Base-by-base conservation (phyloP, 1,140 invertebrate genomes). In the Chironomus striatipennis region DNA sequence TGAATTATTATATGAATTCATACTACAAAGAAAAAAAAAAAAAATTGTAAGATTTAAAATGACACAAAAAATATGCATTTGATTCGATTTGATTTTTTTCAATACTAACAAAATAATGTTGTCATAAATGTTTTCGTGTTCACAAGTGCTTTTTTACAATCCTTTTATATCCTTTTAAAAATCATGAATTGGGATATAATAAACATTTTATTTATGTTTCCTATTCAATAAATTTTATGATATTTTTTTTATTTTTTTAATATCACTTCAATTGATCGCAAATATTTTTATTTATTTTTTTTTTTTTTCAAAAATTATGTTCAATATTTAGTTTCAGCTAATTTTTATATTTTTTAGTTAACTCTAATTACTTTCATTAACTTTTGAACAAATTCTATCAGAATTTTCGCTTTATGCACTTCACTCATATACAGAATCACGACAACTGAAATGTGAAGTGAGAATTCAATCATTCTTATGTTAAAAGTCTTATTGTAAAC, bases 151-250 rank as follows among this genome's bases (percentile, higher is more conserved):
- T 67, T 17, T 67, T 17, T 67, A 18, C 18, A 70, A 18, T 70
- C 9, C 9, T 70, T 18, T 70, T 57, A 12, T 12, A 2, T 57
- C 47, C 7, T 70, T 70, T 70, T 18, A 20, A 18, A 70, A 9
- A 21, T 70, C 65, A 21, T 70, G 65, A 70, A 70, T 70, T 70
- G 65, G 3, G 65, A 70, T 70, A 70, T 21, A 70, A 70, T 70
- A 70, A 17, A 70, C 65, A 70, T 70, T 70, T 70, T 70, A 20
- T 20, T n/a, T n/a, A n/a, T n/a, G 7, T 20, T n/a, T 7, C 18
- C 7, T 2, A 57, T 70, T 70, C 20, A 10, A 20, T 21, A 21
- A 20, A 6, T 70, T 70, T n/a, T n/a, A n/a, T n/a, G n/a, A n/a
- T 18, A 17, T 67, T 67, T 2, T 20, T 70, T 21, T 20, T 7